These are phyloP conservation scores for Chaetodon trifasciatus DNA, from an alignment of 2,797 vertebrate species.

Conservation along the genomic window DNA sequence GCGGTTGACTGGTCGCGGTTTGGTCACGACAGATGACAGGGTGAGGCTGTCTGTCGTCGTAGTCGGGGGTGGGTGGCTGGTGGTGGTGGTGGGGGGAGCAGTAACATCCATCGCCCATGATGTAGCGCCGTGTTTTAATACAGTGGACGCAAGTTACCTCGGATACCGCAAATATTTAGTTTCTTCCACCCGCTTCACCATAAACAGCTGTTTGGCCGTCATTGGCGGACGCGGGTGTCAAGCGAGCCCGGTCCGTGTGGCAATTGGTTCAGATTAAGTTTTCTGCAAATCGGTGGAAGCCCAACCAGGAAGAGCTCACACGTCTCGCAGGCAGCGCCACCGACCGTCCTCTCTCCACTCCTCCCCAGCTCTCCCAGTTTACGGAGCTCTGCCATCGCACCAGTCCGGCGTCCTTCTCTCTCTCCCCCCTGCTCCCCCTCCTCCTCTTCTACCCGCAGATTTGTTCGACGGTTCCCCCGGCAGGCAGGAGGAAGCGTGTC, in stretches of 20 bases:
- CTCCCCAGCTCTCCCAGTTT: slow-evolving; percentile 80
- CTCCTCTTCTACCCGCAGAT: slow-evolving; percentile 28
- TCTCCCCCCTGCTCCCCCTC: neutral
- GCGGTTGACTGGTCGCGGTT: slow-evolving; percentile 33
- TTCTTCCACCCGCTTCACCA: neutral
- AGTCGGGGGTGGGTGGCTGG: neutral
- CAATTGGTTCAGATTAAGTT: slow-evolving; percentile 80
- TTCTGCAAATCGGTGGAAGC: slow-evolving; percentile 72
- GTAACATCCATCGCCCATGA: slow-evolving; percentile 54
- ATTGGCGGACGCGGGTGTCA: slow-evolving; percentile 64
- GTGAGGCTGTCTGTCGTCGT: slow-evolving; percentile 45
- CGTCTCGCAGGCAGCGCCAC: slow-evolving; percentile 68
- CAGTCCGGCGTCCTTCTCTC: slow-evolving; percentile 64
- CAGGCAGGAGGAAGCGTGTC: slow-evolving; percentile 63
- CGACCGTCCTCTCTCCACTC: slow-evolving; percentile 74
- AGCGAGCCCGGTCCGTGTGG: slow-evolving; percentile 57
- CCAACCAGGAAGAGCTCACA: slow-evolving; percentile 82
- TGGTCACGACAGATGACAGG: slow-evolving; percentile 70
- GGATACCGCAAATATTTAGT: slow-evolving; percentile 40
- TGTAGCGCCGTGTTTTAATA: slow-evolving; percentile 34
- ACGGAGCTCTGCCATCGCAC: slow-evolving; percentile 78
- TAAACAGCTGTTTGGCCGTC: slow-evolving; percentile 65
- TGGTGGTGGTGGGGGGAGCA: neutral
- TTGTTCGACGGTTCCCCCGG: slow-evolving; percentile 67
- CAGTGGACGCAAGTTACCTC: slow-evolving; percentile 43